Conservation (phyloP, 1,140 invertebrate species). For the Heliconius congener region DNA sequence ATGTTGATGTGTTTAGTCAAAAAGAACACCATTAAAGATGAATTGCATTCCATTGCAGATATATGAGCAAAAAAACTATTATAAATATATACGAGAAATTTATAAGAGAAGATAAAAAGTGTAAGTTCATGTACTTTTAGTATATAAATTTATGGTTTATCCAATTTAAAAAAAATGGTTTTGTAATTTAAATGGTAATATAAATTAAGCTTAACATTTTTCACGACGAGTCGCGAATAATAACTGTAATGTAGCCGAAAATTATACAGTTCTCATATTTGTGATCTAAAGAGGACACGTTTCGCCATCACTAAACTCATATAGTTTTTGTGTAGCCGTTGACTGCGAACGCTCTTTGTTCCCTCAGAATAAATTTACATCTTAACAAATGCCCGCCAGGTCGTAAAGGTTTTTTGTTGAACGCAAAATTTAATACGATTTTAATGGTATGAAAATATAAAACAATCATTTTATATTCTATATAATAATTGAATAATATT, state of each 20-base stretch:
- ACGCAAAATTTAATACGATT: constrained; percentile 61
- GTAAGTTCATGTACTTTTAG: neutral
- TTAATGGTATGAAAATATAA: constrained; percentile 63
- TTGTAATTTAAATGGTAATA: neutral
- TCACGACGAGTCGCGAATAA: neutral
- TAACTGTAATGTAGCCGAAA: neutral
- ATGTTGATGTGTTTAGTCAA: too few species aligned
- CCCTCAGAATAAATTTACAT: constrained; percentile 71
- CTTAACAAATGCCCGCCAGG: constrained; percentile 59
- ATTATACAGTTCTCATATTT: constrained; percentile 5
- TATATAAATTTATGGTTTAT: neutral
- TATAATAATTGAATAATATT: constrained; percentile 28
- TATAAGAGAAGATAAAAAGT: neutral
- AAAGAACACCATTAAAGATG: too few species aligned
- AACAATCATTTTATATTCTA: constrained; percentile 51
- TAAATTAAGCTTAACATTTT: neutral
- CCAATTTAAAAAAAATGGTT: neutral
- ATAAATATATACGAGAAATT: too few species aligned
- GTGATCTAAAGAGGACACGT: constrained; percentile 10
- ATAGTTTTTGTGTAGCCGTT: constrained; percentile 59
- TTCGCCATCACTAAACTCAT: constrained; percentile 32
- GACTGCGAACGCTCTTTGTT: constrained; percentile 54
- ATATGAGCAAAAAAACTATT: too few species aligned
- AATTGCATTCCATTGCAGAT: too few species aligned
- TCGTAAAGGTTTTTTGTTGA: constrained; percentile 59